Evolutionary conservation across 2,888 invertebrate species (phyloP).

Genomic region (Brachyptera putata): DNA sequence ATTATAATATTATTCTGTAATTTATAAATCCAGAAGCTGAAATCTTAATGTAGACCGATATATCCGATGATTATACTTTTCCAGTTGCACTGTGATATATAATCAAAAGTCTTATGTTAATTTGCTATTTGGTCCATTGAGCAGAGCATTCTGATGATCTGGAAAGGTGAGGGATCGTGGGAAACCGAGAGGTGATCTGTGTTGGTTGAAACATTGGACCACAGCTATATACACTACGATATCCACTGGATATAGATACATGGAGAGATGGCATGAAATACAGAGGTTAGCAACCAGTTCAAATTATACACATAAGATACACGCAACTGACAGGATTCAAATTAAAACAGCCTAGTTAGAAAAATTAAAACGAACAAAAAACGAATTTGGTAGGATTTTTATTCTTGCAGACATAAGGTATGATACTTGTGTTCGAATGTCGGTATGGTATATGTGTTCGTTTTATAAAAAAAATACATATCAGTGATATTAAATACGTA

Average conservation of each 20-base stretch:
- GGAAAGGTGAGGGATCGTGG: slow-evolving; percentile 14
- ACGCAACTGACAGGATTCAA: slow-evolving; percentile 17
- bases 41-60: neutral
- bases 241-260: too few species aligned
- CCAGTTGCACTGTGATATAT: neutral
- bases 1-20: too few species aligned
- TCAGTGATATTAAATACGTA: too few species aligned
- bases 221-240: too few species aligned
- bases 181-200: neutral
- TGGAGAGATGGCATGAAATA: slow-evolving; percentile 7
- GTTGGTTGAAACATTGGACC: too few species aligned
- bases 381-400: neutral
- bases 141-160: neutral
- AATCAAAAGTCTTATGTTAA: slow-evolving; percentile 18
- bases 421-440: too few species aligned
- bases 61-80: neutral
- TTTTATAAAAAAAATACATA: too few species aligned
- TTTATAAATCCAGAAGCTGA: neutral
- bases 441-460: too few species aligned
- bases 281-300: slow-evolving; percentile 9
- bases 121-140: slow-evolving; percentile 15
- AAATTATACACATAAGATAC: slow-evolving; percentile 16
- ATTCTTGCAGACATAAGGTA: too few species aligned
- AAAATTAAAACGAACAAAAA: slow-evolving; percentile 13
- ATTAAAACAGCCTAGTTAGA: slow-evolving; percentile 19